Evolutionary conservation across 2,113 vertebrate genomes (phyloP), one percentile per base, ranked within the genome.

Genomic region (Ciconia boyciana): DNA sequence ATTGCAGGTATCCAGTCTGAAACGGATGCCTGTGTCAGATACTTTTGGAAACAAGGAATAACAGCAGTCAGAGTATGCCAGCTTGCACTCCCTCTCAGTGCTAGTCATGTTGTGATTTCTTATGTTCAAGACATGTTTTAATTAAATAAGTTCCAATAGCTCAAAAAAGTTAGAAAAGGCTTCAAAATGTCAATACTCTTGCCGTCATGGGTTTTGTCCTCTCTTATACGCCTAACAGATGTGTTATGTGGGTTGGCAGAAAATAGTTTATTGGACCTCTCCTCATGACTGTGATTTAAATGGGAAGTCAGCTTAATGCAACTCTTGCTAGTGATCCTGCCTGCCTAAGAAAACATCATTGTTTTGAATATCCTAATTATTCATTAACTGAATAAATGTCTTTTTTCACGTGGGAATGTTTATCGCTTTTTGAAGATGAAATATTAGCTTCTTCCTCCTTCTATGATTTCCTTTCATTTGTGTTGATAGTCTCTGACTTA

Each of bases 331-430:
- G 68, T 26, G 29, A 90, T 90, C n/a, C 72, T 92, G 72, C 55
- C 68, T 81, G 66, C 83, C 32, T 74, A 80, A 92, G 46, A 89
- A 93, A 94, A 78, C 41, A 90, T 58, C 39, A 77, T 75, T 96
- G 92, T 95, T 96, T 95, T 93, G 72, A 95, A 91, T 92, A 94
- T 49, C 64, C 83, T 84, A 87, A 94, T 96, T 96, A 94, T 90
- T 96, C 92, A 81, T 92, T 93, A 91, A 34, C 34, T 83, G 79
- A 96, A 95, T 90, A 80, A 95, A 88, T 74, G 75, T 90, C 92
- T 90, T 90, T 95, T 95, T 97, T 83, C 82, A 96, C 32, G 0
- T 97, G 92, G 93, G 92, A 96, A 97, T 95, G 95, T 97, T 97
- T 95, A 96, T 93, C 68, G 77, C 39, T 71, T 96, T 94, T 58